Conservation (phyloP, 2,113 vertebrate species). For the Corydoras maculifer region DNA sequence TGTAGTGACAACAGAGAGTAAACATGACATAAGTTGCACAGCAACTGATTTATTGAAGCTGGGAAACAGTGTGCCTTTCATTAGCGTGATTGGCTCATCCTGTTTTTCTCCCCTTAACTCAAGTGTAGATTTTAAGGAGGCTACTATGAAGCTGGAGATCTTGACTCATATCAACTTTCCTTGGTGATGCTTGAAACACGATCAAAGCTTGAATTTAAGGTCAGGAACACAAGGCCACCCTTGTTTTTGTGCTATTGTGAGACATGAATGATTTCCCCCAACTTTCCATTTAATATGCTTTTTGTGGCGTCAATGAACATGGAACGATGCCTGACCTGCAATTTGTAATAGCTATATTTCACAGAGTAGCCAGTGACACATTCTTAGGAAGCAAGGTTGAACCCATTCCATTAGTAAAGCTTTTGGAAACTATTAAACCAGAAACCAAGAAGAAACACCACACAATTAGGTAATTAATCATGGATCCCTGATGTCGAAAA, state of each 20-base stretch:
- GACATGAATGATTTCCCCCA: background rate
- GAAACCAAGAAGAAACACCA: conserved; percentile 3
- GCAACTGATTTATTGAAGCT: conserved; percentile 47
- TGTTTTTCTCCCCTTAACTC: conserved; percentile 41
- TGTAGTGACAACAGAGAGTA: conserved; percentile 50
- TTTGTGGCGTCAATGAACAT: background rate
- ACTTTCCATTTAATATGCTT: conserved; percentile 2
- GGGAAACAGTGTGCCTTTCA: conserved; percentile 51
- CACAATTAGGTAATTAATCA: conserved; percentile 10
- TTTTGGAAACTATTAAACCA: conserved; percentile 11
- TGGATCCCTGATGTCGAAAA: background rate
- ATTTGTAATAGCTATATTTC: background rate
- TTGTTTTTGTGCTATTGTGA: conserved; percentile 9
- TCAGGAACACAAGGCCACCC: conserved; percentile 4
- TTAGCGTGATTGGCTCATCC: conserved; percentile 46
- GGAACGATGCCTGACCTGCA: background rate
- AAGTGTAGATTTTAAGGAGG: conserved; percentile 28
- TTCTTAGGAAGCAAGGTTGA: background rate
- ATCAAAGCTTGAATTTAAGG: conserved; percentile 18
- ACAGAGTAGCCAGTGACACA: conserved; percentile 2
- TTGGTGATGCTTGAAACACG: conserved; percentile 12
- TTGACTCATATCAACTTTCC: conserved; percentile 38
- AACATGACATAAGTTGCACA: conserved; percentile 49
- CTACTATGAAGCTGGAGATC: conserved; percentile 32
- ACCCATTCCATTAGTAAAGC: conserved; percentile 1